Evolutionary conservation across 2,888 invertebrate species (phyloP), one percentile per base, ranked within the genome.

Genomic region (Eupithecia tripunctaria): DNA sequence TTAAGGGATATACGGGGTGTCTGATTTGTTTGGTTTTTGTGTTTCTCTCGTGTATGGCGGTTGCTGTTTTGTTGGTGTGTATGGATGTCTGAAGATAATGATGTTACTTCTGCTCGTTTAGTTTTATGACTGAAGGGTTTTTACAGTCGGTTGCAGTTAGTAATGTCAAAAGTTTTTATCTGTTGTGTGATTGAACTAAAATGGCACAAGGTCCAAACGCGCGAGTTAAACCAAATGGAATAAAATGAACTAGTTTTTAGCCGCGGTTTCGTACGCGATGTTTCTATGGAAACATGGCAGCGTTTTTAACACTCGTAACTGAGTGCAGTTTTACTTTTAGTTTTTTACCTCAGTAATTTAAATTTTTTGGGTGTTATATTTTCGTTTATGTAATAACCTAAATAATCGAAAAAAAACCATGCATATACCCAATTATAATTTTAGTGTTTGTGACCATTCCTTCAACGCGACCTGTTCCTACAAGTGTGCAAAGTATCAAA

Each of bases 1-100:
- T 86, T 87, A 87, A 76, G 78, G 72, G 78, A 83, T 80, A 84
- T 80, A 80, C 80, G 82, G 79, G 75, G 90, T 90, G 80, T 88
- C 92, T 84, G 76, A 74, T 78, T 88, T 89, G 85, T 84, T 85
- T 93, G 93, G 93, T 87, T 82, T 81, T 80, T 78, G 82, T 82
- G 86, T 83, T 82, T 82, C 84, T 82, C 83, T 86, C 85, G 84
- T 86, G 84, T 86, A 85, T 81, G 82, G 82, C 80, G 83, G 86
- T 85, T 87, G 87, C 86, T 85, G 84, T 89, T 88, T 90, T 89
- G 88, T 85, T 83, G 84, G 75, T 74, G 78, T 81, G 81, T 82
- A 77, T 76, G 84, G 47, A 82, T 84, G 82, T 81, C 82, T 81
- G 82, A 81, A 83, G 85, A 85, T 85, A 84, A 83, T 86, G 83